Conservation (phyloP, 2,888 invertebrate genomes). For the Stenodera caucasica region DNA sequence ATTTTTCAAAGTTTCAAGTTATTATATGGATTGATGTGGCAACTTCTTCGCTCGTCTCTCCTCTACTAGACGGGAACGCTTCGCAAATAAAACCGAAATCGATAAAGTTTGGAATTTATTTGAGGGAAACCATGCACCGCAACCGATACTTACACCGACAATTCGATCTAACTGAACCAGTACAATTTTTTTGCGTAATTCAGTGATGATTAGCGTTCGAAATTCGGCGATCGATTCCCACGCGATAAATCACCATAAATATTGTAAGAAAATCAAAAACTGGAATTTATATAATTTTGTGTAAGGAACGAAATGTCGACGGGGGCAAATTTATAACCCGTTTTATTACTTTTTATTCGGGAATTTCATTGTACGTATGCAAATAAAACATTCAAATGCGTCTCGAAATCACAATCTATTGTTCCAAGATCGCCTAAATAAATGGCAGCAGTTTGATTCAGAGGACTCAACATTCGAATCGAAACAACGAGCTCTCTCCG, state of each 20-base stretch:
- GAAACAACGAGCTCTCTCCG: slow-evolving; percentile 29
- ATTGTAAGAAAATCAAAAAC: not conserved
- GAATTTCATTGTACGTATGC: slow-evolving; percentile 54
- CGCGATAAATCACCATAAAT: not conserved
- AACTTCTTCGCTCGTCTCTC: slow-evolving; percentile 18
- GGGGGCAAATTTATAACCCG: slow-evolving; percentile 46
- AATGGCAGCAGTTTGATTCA: slow-evolving; percentile 33
- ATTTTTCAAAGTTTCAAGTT: slow-evolving; percentile 36
- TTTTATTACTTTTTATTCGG: slow-evolving; percentile 53
- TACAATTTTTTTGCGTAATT: not conserved
- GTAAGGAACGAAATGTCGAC: slow-evolving; percentile 30
- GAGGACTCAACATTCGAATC: slow-evolving; percentile 19
- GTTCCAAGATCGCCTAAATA: slow-evolving; percentile 43
- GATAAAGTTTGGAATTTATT: slow-evolving; percentile 19
- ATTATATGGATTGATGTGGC: slow-evolving; percentile 31
- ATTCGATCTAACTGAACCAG: not conserved
- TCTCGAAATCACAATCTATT: slow-evolving; percentile 46
- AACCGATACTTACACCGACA: slow-evolving; percentile 13
- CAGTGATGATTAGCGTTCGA: too few relatives aligned
- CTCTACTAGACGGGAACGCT: not conserved
- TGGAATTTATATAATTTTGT: not conserved
- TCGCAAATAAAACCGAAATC: slow-evolving; percentile 17
- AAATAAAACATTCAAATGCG: slow-evolving; percentile 50
- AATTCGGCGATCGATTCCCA: not conserved
- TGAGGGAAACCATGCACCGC: slow-evolving; percentile 16